These are phyloP conservation scores for Corvus moneduloides DNA, from an alignment of 2,113 vertebrate genomes.

Conservation along the genomic window DNA sequence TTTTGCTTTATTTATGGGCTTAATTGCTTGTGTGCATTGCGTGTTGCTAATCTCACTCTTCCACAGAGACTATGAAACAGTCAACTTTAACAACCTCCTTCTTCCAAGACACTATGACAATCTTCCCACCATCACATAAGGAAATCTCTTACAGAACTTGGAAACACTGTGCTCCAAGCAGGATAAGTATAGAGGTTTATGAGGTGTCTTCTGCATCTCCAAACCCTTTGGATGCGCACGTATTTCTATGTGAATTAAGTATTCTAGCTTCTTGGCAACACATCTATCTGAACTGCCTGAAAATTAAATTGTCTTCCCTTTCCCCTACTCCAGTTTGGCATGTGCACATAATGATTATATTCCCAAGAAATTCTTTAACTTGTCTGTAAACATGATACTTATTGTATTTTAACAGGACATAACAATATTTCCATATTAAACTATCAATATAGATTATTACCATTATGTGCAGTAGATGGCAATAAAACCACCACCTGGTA, in stretches of 20 bases:
- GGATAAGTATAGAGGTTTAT: neutral
- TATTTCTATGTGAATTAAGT: neutral
- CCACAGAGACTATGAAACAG: neutral
- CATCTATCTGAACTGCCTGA: neutral
- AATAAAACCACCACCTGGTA: slow-evolving; percentile 42
- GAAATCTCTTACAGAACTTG: neutral
- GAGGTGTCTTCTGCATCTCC: slow-evolving; percentile 8
- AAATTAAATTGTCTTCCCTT: neutral
- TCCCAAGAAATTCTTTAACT: slow-evolving; percentile 11
- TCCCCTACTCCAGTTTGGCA: neutral
- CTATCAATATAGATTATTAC: slow-evolving; percentile 20
- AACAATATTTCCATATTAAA: slow-evolving; percentile 5
- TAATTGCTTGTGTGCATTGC: neutral
- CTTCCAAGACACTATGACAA: neutral
- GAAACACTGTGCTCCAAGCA: neutral
- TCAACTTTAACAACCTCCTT: neutral
- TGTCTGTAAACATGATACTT: slow-evolving; percentile 15
- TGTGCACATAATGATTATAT: neutral
- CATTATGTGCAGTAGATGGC: slow-evolving; percentile 14
- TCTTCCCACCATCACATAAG: neutral
- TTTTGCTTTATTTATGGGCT: neutral
- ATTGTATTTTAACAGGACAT: neutral
- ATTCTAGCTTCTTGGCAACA: neutral
- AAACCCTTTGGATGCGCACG: neutral
- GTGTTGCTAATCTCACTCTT: neutral